These are phyloP conservation scores for Phaetusa simplex DNA, from an alignment of 2,113 vertebrate species.

Conservation along the genomic window DNA sequence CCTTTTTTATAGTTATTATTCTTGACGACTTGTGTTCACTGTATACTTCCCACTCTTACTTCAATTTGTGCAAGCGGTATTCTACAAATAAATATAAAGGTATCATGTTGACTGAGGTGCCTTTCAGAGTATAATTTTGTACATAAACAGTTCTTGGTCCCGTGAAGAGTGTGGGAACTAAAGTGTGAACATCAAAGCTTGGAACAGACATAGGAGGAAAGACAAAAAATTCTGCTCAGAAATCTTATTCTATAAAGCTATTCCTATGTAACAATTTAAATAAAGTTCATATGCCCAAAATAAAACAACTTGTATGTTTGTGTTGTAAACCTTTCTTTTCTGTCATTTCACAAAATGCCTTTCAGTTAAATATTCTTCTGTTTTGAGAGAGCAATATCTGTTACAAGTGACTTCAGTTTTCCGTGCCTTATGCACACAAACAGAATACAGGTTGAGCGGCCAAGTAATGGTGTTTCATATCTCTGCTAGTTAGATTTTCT, in stretches of 20 bases:
- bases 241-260: not conserved
- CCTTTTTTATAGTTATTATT: conserved; percentile 54
- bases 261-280: not conserved
- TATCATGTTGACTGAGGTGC: not conserved
- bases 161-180: not conserved
- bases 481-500: not conserved
- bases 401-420: not conserved
- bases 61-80: not conserved
- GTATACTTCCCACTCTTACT: not conserved
- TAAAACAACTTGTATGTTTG: not conserved
- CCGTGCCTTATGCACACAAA: not conserved
- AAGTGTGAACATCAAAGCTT: not conserved
- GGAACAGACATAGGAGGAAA: not conserved
- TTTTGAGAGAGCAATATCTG: not conserved
- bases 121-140: conserved; percentile 16
- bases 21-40: conserved; percentile 36
- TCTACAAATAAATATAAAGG: not conserved
- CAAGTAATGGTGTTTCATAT: not conserved
- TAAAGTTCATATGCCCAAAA: not conserved
- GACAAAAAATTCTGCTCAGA: not conserved
- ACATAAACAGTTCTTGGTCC: not conserved
- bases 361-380: not conserved
- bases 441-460: not conserved
- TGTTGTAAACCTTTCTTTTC: not conserved
- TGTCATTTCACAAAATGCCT: not conserved